A percentile compares a stretch with the other conserved stretches of the same genome.
Evolutionary conservation across 2,888 invertebrate genomes (phyloP).

Genomic region (Mystacides longicornis): DNA sequence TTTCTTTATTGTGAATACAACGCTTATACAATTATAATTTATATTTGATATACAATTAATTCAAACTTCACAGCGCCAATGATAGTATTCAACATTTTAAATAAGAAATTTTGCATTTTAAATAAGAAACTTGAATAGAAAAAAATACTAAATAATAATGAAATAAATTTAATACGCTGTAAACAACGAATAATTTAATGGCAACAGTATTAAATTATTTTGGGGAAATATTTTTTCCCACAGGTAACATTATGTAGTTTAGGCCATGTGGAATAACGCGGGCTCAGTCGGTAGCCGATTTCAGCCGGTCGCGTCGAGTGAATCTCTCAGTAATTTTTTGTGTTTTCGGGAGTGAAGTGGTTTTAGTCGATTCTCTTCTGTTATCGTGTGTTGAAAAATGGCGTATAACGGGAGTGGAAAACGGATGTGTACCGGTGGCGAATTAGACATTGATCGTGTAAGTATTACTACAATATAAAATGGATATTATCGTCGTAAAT

Average conservation of each 20-base stretch:
- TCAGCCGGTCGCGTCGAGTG: conserved; percentile 13
- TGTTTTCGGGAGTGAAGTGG: conserved; percentile 9
- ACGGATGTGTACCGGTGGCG: conserved; percentile 48
- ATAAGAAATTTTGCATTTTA: too few relatives aligned
- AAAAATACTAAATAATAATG: too few relatives aligned
- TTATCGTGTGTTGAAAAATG: conserved; percentile 40
- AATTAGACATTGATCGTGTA: conserved; percentile 48
- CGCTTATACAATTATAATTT: too few relatives aligned
- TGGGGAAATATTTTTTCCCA: not conserved
- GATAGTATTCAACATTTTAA: too few relatives aligned
- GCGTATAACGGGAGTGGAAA: conserved; percentile 64
- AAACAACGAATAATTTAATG: too few relatives aligned
- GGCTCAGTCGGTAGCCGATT: conserved; percentile 16
- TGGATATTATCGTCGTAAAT: not conserved
- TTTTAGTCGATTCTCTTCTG: not conserved
- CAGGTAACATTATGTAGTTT: not conserved
- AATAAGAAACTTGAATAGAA: too few relatives aligned
- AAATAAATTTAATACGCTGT: too few relatives aligned
- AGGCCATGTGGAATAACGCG: conserved; percentile 21
- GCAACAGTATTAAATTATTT: too few relatives aligned
- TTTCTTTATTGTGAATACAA: too few relatives aligned
- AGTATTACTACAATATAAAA: conserved; percentile 28
- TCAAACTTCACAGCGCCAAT: too few relatives aligned
- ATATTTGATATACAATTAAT: too few relatives aligned
- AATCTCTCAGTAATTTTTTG: conserved; percentile 13